A percentile compares a stretch with the other conserved stretches of the same genome.
Evolutionary conservation across 2,797 vertebrate species (phyloP).

Genomic region (Protosalanx chinensis): DNA sequence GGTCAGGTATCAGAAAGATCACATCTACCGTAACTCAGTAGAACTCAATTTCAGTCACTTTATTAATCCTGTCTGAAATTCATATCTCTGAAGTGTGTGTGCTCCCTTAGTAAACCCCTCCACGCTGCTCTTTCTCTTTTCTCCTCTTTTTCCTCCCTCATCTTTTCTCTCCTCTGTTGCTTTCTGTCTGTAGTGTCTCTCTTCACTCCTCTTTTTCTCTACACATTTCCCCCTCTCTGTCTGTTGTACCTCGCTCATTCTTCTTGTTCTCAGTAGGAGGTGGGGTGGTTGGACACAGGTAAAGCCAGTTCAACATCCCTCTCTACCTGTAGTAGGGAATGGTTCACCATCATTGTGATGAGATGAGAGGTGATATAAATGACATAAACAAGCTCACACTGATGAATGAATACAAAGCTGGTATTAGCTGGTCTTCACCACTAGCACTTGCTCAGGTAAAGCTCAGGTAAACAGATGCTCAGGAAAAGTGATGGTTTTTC

Average conservation of each 20-base stretch:
- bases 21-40: conserved; percentile 8
- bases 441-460: too few species aligned
- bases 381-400: too few species aligned
- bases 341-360: too few species aligned
- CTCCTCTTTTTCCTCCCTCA: not conserved
- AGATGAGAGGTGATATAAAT: too few species aligned
- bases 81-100: conserved; percentile 25
- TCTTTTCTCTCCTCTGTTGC: not conserved
- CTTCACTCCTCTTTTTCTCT: not conserved
- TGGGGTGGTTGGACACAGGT: not conserved
- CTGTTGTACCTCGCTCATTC: conserved; percentile 7
- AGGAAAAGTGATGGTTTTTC: not conserved
- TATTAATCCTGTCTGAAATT: too few species aligned
- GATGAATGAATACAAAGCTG: too few species aligned
- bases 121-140: not conserved
- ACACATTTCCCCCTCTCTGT: not conserved
- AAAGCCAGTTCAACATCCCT: conserved; percentile 20
- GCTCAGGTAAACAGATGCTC: not conserved
- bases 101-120: conserved; percentile 2
- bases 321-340: conserved; percentile 23
- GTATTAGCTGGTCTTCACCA: not conserved
- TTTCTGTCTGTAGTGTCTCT: too few species aligned
- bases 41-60: conserved; percentile 10
- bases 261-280: not conserved
- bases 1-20: not conserved